Evolutionary conservation across 30 jellyfish, hydroid and myxozoan species (phyloP), one percentile per base, ranked within the genome.

Genomic region (Mastigias papua): DNA sequence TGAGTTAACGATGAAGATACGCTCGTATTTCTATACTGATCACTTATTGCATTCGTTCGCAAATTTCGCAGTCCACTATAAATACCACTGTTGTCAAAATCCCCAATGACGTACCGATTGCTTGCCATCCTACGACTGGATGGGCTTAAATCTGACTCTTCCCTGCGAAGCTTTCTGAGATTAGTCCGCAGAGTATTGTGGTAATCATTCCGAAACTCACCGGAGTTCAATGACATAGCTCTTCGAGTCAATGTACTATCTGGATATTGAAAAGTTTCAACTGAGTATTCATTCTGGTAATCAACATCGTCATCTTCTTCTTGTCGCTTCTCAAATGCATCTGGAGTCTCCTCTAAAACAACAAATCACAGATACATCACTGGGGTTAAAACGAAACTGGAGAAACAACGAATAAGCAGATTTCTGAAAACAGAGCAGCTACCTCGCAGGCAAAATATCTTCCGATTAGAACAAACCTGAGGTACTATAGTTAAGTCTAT

Each of bases 11-110:
- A 81, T 7, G 87, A 30, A 20, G 94, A 85, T 1, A 70, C 94
- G 30, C 62, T 37, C 33, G 74, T 32, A 57, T 51, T 83, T 58
- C 77, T 50, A 37, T 57, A 68, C 49, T 79, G 90, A 26, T 79
- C 81, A 1, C 61, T 71, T 2, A 64, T 21, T 5, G 48, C 8
- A 28, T 79, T 79, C 21, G 78, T 79, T 34, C 81, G 65, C 23
- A 34, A 26, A 63, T 72, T 57, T 20, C 85, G 84, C 19, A 85
- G 48, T 0, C 88, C 83, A 48, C 98, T 92, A 82, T 92, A 92
- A 49, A 92, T 81, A 1, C 98, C 98, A 34, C 97, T 92, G 79
- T 76, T 92, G 42, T 89, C 98, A 64, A 92, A 92, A 21, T 92
- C 98, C 2, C 98, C 98, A 66, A 90, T 82, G 51, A 90, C 91